Base-by-base conservation (phyloP, 30 jellyfish, hydroid and myxozoan genomes). In the Hydractinia symbiolongicarpus region DNA sequence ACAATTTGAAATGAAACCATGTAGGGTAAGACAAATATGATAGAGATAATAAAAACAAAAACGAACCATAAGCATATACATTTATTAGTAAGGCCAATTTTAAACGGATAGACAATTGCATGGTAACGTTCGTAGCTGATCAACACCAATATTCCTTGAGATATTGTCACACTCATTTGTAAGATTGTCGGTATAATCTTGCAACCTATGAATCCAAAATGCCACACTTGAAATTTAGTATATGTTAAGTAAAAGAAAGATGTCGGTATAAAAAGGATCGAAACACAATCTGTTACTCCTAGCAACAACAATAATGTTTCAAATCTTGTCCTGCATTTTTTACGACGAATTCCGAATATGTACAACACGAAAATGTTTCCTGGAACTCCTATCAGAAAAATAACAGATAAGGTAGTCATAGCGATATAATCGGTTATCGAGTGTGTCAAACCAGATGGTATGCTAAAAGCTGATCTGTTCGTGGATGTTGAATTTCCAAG, bases 281-380 rank as follows among this genome's bases (percentile, higher is more conserved):
- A 88, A n/a, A 88, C 81, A 1, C 82, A 44, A 82, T 88, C 96
- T 4, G 88, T 88, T 67, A 82, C 84, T 54, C 88, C 96, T 10
- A 88, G 85, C 70, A 79, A 54, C 77, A 88, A 83, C 19, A 88
- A 72, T 50, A 88, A 82, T 5, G 81, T 69, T 49, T 83, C 83
- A 73, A 71, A 71, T 7, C 79, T 82, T 72, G 19, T 77, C 9
- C 91, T 73, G 16, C 61, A 51, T 49, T 55, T 56, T 72, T 72
- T 82, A 52, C 81, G 66, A 55, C 80, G 67, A 57, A 76, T 54
- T 5, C 96, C 96, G 74, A 88, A 71, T 11, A 82, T 86, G 81
- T 81, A 82, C 20, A 83, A 55, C 13, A 88, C 96, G 85, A 88
- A 66, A 5, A 81, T 17, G 55, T 88, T 88, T 5, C 96, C 96